phyloP scores from a whole-genome alignment of 2,113 vertebrate species.

The Promerops cafer region DNA sequence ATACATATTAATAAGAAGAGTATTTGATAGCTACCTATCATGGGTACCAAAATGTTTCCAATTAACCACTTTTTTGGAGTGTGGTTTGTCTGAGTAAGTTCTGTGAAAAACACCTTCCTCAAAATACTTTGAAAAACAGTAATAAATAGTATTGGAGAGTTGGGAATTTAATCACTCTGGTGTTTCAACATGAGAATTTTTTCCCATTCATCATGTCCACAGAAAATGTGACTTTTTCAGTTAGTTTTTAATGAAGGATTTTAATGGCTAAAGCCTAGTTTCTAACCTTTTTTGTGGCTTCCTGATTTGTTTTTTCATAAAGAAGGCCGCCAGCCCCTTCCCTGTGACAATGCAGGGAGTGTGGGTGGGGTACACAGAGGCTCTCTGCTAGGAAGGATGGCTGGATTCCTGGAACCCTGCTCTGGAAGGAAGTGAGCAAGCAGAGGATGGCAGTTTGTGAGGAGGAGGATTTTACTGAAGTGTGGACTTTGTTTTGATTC shows the following conservation, averaged over 20 bases:
- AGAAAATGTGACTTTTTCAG: not conserved
- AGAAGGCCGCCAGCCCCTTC: not conserved
- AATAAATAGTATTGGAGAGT: not conserved
- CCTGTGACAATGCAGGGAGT: fast-evolving
- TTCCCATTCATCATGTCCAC: not conserved
- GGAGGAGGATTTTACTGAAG: not conserved
- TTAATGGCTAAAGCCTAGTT: not conserved
- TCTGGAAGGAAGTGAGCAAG: not conserved
- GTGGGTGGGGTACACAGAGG: not conserved
- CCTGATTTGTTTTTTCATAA: not conserved
- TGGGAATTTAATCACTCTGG: not conserved
- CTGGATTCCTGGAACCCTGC: not conserved
- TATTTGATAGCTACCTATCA: not conserved
- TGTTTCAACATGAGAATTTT: not conserved
- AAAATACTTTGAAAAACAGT: not conserved
- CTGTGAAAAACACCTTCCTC: not conserved
- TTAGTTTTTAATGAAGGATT: not conserved
- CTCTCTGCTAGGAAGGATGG: not conserved
- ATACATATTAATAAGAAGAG: not conserved
- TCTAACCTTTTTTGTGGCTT: not conserved
- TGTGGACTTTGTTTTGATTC: not conserved
- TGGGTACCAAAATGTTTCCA: not conserved
- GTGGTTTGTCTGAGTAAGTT: not conserved
- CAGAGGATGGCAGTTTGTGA: not conserved
- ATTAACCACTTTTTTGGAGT: not conserved